phyloP scores from a whole-genome alignment of 2,888 invertebrate species.

The Cetonia aurata region DNA sequence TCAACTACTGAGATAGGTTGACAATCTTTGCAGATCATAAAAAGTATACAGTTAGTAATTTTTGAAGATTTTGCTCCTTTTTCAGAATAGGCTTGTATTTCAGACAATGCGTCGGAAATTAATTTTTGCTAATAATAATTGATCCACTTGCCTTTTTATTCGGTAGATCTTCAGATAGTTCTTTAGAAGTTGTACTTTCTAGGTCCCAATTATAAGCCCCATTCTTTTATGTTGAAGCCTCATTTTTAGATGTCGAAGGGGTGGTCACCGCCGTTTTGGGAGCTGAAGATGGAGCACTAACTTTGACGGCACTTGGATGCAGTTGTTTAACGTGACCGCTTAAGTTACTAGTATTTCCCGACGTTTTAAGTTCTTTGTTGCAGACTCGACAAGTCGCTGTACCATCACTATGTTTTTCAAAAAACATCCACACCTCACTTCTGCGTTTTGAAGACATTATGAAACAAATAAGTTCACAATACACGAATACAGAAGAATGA shows the following conservation, averaged over 20 bases:
- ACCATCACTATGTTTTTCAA: neutral
- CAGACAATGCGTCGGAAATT: no score
- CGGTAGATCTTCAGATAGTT: no score
- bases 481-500: no score
- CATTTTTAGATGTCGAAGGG: neutral
- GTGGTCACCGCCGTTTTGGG: neutral
- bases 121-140: no score
- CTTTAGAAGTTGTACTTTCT: no score
- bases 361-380: neutral
- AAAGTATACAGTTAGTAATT: neutral
- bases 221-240: neutral
- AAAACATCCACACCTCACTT: no score
- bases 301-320: neutral
- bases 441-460: no score
- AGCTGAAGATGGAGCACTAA: neutral
- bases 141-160: no score
- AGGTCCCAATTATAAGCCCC: no score
- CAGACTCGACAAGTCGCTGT: neutral
- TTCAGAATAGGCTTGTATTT: no score
- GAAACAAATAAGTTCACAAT: no score
- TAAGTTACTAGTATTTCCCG: neutral
- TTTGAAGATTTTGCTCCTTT: neutral
- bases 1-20: neutral
- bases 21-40: neutral
- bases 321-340: neutral